Conservation (phyloP, 2,888 invertebrate species). For the Euplexia lucipara region DNA sequence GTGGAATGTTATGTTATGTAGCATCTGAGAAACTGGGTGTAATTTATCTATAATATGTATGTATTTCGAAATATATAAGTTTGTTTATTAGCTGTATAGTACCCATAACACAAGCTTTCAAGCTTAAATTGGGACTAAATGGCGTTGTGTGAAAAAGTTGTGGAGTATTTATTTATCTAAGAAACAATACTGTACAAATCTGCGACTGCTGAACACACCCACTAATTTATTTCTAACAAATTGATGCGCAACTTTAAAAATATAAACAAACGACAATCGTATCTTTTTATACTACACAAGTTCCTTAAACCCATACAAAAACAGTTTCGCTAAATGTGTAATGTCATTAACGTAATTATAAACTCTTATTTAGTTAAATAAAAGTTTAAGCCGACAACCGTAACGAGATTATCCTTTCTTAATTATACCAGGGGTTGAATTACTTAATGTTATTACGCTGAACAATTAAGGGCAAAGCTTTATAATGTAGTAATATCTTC, state of each 20-base stretch:
- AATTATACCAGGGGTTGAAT: slow-evolving; percentile 62
- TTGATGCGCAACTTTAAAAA: not conserved
- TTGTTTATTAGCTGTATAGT: too few relatives aligned
- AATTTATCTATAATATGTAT: too few relatives aligned
- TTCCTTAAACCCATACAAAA: slow-evolving; percentile 31
- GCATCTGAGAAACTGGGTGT: too few relatives aligned
- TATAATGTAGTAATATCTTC: too few relatives aligned
- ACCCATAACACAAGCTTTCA: too few relatives aligned
- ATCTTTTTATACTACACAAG: slow-evolving; percentile 33
- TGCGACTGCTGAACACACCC: too few relatives aligned
- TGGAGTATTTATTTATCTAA: too few relatives aligned
- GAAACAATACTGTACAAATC: too few relatives aligned
- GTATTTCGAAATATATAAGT: too few relatives aligned
- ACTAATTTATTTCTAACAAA: not conserved
- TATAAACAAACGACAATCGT: slow-evolving; percentile 27
- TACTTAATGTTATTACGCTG: slow-evolving; percentile 52
- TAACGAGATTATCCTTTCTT: slow-evolving; percentile 62
- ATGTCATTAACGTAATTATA: slow-evolving; percentile 48
- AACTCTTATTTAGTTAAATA: slow-evolving; percentile 61
- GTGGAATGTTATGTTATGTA: too few relatives aligned
- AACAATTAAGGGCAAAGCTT: slow-evolving; percentile 48
- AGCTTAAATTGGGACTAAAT: too few relatives aligned
- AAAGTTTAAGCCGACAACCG: slow-evolving; percentile 50
- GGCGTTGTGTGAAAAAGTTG: too few relatives aligned
- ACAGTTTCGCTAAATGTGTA: slow-evolving; percentile 43